Evolutionary conservation across 2,113 vertebrate genomes (phyloP), one percentile per base, ranked within the genome.

Genomic region (Sinocyclocheilus anshuiensis): DNA sequence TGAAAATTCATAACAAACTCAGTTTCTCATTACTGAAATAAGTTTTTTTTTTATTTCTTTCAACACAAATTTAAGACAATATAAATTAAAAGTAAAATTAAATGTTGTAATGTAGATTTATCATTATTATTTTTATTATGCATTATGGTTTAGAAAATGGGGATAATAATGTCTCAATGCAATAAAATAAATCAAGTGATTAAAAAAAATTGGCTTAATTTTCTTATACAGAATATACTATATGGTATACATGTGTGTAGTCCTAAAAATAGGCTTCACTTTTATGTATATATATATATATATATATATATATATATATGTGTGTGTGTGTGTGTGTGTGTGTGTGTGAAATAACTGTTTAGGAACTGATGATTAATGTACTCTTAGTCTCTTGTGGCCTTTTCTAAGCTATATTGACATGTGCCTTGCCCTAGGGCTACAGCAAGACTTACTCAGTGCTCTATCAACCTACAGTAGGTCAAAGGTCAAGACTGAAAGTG

Each of bases 371-470:
- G 22, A 75, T 75, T 75, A 48, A 76, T 78, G 50, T 5, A 53
- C 26, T 33, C 50, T 11, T 57, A 5, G 50, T 55, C 76, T 57
- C 50, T 33, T 57, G 76, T 78, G 74, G 11, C 11, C 24, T 26
- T 48, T 9, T 57, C 76, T 57, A 57, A 78, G 50, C 76, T 55
- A 78, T 57, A 33, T 33, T 20, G 48, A 78, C 50, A 77, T 10
- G 76, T 29, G 26, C 15, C 48, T 50, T 57, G 76, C 33, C 50
- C 50, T 78, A 10, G 7, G 57, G 76, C 33, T 77, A 77, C 45
- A 77, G 50, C 20, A 57, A 55, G 76, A 78, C 26, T 78, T 77
- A 26, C 48, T 55, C 16, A n/a, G 8, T 78, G 24, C 76, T 78
- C 50, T 6, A 50, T 76, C 12, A 24, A 33, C 15, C 76, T 78